Evolutionary conservation across 2,888 invertebrate species (phyloP).

Genomic region (Xestia xanthographa): DNA sequence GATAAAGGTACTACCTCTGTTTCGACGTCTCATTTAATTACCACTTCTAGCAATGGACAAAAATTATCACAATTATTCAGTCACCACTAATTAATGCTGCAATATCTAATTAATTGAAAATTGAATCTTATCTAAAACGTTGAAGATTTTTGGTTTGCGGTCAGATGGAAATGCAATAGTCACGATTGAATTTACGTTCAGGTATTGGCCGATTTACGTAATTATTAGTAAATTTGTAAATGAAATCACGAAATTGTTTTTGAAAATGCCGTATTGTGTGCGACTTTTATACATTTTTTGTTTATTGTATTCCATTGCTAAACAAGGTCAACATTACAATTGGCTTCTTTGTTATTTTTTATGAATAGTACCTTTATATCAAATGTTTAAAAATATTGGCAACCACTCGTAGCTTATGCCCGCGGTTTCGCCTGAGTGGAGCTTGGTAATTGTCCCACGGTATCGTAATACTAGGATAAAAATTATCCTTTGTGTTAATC

Average conservation of each 20-base stretch:
- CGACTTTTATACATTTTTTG: background rate
- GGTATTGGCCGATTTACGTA: background rate
- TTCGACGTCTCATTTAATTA: background rate
- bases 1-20: background rate
- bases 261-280: background rate
- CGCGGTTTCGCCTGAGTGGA: too few species aligned
- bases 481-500: too few species aligned
- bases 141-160: conserved; percentile 21
- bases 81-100: background rate
- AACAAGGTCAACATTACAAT: background rate
- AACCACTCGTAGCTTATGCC: background rate
- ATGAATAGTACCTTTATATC: background rate
- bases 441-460: too few species aligned
- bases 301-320: background rate
- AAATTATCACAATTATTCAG: background rate
- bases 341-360: background rate
- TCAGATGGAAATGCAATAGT: conserved; percentile 7
- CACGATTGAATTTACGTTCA: background rate
- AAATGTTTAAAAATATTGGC: background rate
- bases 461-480: too few species aligned
- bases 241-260: background rate
- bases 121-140: conserved; percentile 21
- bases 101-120: conserved; percentile 22
- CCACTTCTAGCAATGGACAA: background rate
- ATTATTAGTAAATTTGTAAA: background rate